These are phyloP conservation scores for Mormyrus iriodes DNA, from an alignment of 2,113 vertebrate genomes.

Conservation along the genomic window DNA sequence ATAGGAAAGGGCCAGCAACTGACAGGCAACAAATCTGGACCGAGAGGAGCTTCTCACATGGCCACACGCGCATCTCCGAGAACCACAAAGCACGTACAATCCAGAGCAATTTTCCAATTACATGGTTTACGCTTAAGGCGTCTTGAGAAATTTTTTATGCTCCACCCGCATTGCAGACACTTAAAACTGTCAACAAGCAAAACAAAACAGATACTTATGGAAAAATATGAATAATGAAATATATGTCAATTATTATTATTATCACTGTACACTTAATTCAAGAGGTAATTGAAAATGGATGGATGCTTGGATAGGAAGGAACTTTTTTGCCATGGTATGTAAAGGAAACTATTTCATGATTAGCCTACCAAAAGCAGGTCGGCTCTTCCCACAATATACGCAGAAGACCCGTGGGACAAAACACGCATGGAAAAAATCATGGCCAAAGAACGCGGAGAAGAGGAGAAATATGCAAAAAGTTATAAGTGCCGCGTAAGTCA, in stretches of 20 bases:
- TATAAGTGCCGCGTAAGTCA: constrained; percentile 59
- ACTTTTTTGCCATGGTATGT: neutral
- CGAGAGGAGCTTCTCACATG: neutral
- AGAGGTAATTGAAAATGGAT: neutral
- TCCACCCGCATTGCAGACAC: neutral
- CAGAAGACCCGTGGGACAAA: neutral
- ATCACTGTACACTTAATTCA: neutral
- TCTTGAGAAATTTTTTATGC: neutral
- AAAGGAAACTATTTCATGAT: neutral
- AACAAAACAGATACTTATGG: neutral
- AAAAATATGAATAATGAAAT: neutral
- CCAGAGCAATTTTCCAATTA: neutral
- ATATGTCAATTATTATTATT: neutral
- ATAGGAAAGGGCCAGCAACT: neutral
- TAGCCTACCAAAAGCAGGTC: neutral
- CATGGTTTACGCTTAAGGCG: neutral
- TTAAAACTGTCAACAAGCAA: neutral
- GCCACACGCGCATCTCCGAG: neutral
- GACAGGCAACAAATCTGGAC: neutral
- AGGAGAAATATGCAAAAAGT: constrained; percentile 36
- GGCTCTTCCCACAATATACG: neutral
- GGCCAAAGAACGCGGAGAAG: constrained; percentile 65
- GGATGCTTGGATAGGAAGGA: neutral
- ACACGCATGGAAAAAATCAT: constrained; percentile 46
- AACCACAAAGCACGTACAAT: neutral